Conservation (phyloP, 1,140 invertebrate species). For the Diachasmimorpha longicaudata region DNA sequence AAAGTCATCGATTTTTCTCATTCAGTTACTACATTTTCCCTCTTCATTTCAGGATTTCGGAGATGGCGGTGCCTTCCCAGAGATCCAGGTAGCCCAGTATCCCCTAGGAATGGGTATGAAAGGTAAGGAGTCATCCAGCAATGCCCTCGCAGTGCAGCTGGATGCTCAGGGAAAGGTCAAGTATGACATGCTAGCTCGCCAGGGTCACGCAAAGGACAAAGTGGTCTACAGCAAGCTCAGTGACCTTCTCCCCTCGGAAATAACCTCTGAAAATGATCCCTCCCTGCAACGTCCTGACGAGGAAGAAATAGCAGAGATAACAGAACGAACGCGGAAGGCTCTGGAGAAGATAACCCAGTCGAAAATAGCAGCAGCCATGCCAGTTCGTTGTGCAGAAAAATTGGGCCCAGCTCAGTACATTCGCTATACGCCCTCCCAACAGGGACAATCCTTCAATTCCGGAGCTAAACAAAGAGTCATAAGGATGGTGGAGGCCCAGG, state of each 20-base stretch:
- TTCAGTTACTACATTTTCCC: neutral
- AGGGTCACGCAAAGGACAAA: slow-evolving; percentile 97
- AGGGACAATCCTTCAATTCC: slow-evolving; percentile 94
- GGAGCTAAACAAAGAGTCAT: slow-evolving; percentile 98
- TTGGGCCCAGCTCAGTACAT: slow-evolving; percentile 94
- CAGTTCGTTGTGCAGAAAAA: slow-evolving; percentile 89
- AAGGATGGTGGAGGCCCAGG: slow-evolving; percentile 92
- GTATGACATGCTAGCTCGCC: slow-evolving; percentile 93
- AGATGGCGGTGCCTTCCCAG: slow-evolving; percentile 98
- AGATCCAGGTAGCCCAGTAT: slow-evolving; percentile 97
- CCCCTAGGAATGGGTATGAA: slow-evolving; percentile 86
- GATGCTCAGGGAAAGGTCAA: slow-evolving; percentile 95
- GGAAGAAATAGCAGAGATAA: slow-evolving; percentile 86
- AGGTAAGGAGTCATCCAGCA: slow-evolving; percentile 78
- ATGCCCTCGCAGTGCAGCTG: slow-evolving; percentile 91
- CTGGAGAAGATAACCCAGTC: slow-evolving; percentile 87
- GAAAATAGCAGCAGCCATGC: slow-evolving; percentile 93
- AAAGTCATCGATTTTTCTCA: neutral
- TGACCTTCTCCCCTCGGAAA: slow-evolving; percentile 92
- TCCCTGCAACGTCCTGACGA: slow-evolving; percentile 83
- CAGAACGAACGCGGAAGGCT: slow-evolving; percentile 83
- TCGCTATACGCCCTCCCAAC: slow-evolving; percentile 96
- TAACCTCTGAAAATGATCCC: slow-evolving; percentile 90
- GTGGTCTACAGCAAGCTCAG: slow-evolving; percentile 95
- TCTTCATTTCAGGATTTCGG: slow-evolving; percentile 71